phyloP scores from a whole-genome alignment of 2,888 invertebrate species.

The Melolontha melolontha region DNA sequence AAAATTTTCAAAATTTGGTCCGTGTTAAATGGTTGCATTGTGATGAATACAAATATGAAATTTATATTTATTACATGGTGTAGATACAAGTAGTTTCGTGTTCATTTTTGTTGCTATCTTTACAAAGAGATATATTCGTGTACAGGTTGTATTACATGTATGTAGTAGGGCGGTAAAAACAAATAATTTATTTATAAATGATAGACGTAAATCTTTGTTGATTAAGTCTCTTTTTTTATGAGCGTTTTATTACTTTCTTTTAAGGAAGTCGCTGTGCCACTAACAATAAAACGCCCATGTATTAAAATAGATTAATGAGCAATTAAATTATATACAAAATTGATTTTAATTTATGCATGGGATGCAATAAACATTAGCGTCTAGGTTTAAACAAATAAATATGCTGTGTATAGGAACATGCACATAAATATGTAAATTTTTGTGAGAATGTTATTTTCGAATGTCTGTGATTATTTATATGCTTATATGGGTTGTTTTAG shows the following conservation, averaged over 20 bases:
- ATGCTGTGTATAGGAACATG: background rate
- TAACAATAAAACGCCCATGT: conserved; percentile 7
- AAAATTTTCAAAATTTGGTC: no score
- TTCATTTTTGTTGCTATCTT: no score
- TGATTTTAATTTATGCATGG: conserved; percentile 18
- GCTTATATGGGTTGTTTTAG: no score
- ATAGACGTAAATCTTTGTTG: conserved; percentile 2
- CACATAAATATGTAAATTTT: conserved; percentile 1
- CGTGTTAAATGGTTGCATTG: no score
- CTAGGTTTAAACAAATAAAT: conserved; percentile 6
- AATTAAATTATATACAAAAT: background rate
- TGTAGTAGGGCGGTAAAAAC: conserved; percentile 1
- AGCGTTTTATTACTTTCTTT: conserved; percentile 15
- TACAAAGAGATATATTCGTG: no score
- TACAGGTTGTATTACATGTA: no score
- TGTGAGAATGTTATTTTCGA: no score
- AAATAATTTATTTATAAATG: conserved; percentile 14
- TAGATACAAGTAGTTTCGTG: no score
- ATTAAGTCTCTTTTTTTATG: conserved; percentile 7
- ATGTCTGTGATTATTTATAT: no score
- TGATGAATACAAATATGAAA: no score
- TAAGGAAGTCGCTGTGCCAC: conserved; percentile 3
- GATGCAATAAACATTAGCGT: background rate
- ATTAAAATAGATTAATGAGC: conserved; percentile 7
- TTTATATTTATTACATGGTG: no score